Conservation (phyloP, 2,113 vertebrate genomes). For the Hydropotes inermis region DNA sequence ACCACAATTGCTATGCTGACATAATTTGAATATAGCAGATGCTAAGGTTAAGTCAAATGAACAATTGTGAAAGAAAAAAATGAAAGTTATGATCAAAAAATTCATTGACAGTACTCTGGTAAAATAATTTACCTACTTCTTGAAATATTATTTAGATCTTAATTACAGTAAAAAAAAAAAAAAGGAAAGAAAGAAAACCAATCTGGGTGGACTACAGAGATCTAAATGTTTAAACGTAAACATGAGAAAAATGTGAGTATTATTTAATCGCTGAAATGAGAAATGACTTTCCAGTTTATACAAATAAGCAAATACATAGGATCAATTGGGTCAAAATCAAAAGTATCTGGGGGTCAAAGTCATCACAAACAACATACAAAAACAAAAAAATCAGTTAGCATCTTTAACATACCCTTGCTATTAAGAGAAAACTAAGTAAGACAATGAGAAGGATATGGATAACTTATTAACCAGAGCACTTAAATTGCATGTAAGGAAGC, state of each 20-base stretch:
- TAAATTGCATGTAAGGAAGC: background rate
- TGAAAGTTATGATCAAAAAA: background rate
- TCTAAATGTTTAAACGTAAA: background rate
- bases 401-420: background rate
- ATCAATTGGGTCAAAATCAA: background rate
- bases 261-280: background rate
- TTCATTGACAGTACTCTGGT: background rate
- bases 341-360: background rate
- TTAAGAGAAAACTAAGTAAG: background rate
- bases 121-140: background rate
- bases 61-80: background rate
- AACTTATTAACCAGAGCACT: background rate
- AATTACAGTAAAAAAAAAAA: background rate
- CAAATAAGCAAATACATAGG: background rate
- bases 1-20: background rate
- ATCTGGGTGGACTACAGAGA: background rate
- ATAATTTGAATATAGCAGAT: background rate
- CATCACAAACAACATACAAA: background rate
- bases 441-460: background rate
- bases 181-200: background rate
- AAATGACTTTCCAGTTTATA: background rate
- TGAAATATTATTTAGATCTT: background rate
- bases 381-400: background rate
- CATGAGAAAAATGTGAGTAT: background rate
- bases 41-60: background rate